phyloP scores from a whole-genome alignment of 2,888 invertebrate genomes.

The Pammene aurita region DNA sequence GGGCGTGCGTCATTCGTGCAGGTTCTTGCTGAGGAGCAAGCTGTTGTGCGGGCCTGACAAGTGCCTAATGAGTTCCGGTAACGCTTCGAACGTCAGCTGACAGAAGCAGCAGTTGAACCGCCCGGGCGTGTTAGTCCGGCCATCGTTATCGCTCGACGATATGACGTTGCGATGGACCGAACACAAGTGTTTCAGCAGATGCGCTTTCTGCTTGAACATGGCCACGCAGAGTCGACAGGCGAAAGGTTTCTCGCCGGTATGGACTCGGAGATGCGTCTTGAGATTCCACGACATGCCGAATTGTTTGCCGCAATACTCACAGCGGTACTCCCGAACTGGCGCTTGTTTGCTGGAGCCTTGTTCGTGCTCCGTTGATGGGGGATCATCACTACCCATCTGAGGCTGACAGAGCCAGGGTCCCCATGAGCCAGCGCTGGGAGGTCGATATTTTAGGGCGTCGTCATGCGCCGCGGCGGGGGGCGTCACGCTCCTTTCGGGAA shows the following conservation, averaged over 20 bases:
- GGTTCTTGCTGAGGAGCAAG: constrained; percentile 92
- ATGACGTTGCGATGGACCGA: constrained; percentile 95
- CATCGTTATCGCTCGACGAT: constrained; percentile 90
- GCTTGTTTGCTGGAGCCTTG: constrained; percentile 83
- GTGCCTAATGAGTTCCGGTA: constrained; percentile 93
- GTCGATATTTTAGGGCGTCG: constrained; percentile 84
- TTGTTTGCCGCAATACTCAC: constrained; percentile 95
- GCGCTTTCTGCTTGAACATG: constrained; percentile 96
- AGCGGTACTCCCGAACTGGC: constrained; percentile 92
- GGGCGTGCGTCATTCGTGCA: constrained; percentile 86
- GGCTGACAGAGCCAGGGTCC: constrained; percentile 87
- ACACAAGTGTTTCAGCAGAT: constrained; percentile 93
- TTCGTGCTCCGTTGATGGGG: constrained; percentile 77
- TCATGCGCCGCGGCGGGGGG: constrained; percentile 84
- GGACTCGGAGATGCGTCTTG: constrained; percentile 93
- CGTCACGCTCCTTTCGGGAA: constrained; percentile 85
- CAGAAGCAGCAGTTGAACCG: constrained; percentile 95
- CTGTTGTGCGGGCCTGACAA: constrained; percentile 95
- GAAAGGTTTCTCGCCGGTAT: constrained; percentile 95
- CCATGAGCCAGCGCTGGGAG: constrained; percentile 89
- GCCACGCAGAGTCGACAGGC: constrained; percentile 94
- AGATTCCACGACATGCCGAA: constrained; percentile 97
- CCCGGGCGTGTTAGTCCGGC: constrained; percentile 83
- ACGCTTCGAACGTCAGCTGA: constrained; percentile 91
- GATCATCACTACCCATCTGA: constrained; percentile 83